Evolutionary conservation across 2,797 vertebrate genomes (phyloP), one percentile per base, ranked within the genome.

Genomic region (Poecilia gillii): DNA sequence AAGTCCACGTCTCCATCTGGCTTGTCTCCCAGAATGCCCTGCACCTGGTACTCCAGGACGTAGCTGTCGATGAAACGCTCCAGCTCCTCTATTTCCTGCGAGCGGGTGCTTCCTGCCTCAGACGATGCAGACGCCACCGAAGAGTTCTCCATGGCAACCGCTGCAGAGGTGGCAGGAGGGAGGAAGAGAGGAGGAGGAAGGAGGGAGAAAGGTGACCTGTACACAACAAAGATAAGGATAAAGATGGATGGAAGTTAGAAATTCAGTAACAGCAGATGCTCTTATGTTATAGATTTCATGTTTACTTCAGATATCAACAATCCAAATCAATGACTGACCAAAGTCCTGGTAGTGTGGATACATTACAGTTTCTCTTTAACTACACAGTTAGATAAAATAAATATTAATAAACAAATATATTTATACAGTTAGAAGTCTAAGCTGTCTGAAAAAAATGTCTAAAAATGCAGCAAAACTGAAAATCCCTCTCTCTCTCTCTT

Each of bases 21-120:
- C 93, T 99, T 99, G 91, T 99, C 98, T 0, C 95, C 95, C 90
- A 99, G 96, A 85, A 99, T 94, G 51, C 99, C 99, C 87, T 99
- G 98, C 78, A 99, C 99, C 93, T 99, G 98, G 90, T 99, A 99
- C 91, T 99, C 98, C 72, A 99, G 96, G 76, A 99, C 98, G 0
- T 99, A 99, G 93, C 98, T 99, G 95, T 99, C 98, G 0, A 99
- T 99, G 93, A 99, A 99, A 47, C 98, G 97, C 85, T 99, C 98
- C 87, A 99, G 95, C 93, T 99, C 98, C 88, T 99, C 98, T 0
- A 99, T 99, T 92, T 99, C 98, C 93, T 99, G 99, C 0, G 99
- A 99, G 86, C 98, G 98, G 23, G 97, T 98, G 94, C 98, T 99
- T 78, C 98, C 98, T 0, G 98, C 98, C 94, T 99, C 98, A 0